phyloP scores from a whole-genome alignment of 37 sponge, comb jelly and placozoan species.

The Ephydatia muelleri region DNA sequence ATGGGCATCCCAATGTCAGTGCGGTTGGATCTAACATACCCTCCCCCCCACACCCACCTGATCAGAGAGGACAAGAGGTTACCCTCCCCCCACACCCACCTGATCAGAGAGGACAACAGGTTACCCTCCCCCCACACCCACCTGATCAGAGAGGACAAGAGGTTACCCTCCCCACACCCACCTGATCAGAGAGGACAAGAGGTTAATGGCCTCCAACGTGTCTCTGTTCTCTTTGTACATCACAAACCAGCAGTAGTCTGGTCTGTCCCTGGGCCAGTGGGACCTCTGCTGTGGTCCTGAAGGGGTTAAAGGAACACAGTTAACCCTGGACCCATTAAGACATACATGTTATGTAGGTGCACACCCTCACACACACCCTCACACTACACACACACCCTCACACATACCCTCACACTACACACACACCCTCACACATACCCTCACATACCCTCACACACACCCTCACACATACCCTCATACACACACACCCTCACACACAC shows the following conservation, averaged over 20 bases:
- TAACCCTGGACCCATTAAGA: not conserved
- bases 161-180: not conserved
- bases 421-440: too few species aligned
- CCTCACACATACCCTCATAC: too few species aligned
- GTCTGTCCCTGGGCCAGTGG: constrained; percentile 64
- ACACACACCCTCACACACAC: too few species aligned
- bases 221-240: constrained; percentile 93
- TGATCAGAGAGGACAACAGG: constrained; percentile 32
- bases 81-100: constrained; percentile 77
- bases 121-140: not conserved
- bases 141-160: constrained; percentile 43
- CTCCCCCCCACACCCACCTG: constrained; percentile 13
- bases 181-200: constrained; percentile 61
- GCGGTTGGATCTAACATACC: too few species aligned
- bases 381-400: not conserved
- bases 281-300: not conserved
- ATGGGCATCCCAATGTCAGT: too few species aligned
- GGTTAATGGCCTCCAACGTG: constrained; percentile 77
- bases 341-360: not conserved
- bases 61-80: constrained; percentile 50
- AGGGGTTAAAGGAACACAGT: not conserved
- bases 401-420: not conserved
- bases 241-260: constrained; percentile 77
- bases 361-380: not conserved
- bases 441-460: too few species aligned